A percentile compares a stretch with the other conserved stretches of the same genome.
Conservation (phyloP, 2,113 vertebrate genomes). For the Psittacula cyanocephala region DNA sequence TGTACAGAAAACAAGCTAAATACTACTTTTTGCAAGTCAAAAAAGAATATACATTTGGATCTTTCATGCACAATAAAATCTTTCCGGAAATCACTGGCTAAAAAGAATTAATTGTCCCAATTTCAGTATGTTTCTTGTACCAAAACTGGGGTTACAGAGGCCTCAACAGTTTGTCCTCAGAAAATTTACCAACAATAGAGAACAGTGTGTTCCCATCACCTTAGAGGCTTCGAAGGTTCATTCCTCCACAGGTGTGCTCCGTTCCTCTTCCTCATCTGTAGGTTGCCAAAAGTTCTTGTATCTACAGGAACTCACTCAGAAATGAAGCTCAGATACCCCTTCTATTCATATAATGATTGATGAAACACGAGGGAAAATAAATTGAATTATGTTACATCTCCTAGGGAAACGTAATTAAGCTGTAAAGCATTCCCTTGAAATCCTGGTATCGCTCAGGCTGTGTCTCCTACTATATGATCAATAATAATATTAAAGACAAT, state of each 20-base stretch:
- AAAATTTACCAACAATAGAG: background rate
- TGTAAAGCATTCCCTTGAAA: slow-evolving; percentile 75
- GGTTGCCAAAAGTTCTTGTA: slow-evolving; percentile 35
- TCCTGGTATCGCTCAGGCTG: slow-evolving; percentile 68
- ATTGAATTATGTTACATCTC: slow-evolving; percentile 79
- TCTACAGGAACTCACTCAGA: slow-evolving; percentile 61
- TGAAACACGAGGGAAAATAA: slow-evolving; percentile 77
- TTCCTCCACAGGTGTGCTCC: background rate
- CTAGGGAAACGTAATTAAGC: slow-evolving; percentile 79
- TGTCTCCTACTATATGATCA: slow-evolving; percentile 74
- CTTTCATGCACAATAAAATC: background rate
- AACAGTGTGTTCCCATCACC: background rate
- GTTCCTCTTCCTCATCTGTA: background rate
- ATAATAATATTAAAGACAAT: slow-evolving; percentile 80
- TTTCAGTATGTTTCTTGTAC: background rate
- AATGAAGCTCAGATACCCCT: slow-evolving; percentile 58
- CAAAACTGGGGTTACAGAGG: background rate
- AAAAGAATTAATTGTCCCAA: background rate
- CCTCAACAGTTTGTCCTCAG: background rate
- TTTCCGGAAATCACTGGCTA: background rate
- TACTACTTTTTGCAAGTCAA: background rate
- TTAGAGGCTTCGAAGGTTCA: background rate
- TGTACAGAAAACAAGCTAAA: background rate
- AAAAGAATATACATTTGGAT: background rate
- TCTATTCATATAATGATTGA: slow-evolving; percentile 70